Conservation (phyloP, 2,888 invertebrate genomes). For the Drosophila anomalata region DNA sequence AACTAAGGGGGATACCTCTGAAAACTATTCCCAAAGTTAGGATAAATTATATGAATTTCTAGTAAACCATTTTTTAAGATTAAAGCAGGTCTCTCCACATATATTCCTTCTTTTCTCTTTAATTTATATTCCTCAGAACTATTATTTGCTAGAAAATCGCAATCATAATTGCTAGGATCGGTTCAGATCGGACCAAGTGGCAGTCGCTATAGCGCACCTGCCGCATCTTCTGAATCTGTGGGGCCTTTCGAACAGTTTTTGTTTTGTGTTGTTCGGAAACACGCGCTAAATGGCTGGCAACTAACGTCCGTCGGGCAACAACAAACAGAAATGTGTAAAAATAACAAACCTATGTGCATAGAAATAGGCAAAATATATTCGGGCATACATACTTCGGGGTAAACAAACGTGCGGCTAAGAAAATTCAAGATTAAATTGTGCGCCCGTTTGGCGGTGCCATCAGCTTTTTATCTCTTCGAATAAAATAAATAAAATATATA, state of each 20-base stretch:
- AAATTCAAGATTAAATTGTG: slow-evolving; percentile 63
- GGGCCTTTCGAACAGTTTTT: slow-evolving; percentile 18
- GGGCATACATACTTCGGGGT: slow-evolving; percentile 38
- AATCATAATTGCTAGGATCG: slow-evolving; percentile 33
- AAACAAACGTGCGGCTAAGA: slow-evolving; percentile 51
- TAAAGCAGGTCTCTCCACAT: neutral
- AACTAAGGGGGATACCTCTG: neutral
- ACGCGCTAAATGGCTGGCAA: slow-evolving; percentile 42
- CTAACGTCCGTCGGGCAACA: slow-evolving; percentile 28
- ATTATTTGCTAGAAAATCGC: slow-evolving; percentile 23
- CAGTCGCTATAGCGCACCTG: slow-evolving; percentile 66
- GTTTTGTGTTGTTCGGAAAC: slow-evolving; percentile 31
- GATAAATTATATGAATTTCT: too few species aligned
- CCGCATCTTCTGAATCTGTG: slow-evolving; percentile 44
- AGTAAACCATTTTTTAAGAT: neutral
- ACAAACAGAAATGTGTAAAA: slow-evolving; percentile 62
- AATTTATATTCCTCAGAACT: slow-evolving; percentile 30
- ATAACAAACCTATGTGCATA: slow-evolving; percentile 61
- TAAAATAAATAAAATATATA: slow-evolving; percentile 37
- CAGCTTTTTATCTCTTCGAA: slow-evolving; percentile 60
- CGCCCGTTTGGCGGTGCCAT: slow-evolving; percentile 23
- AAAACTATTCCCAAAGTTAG: neutral
- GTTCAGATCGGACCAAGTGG: slow-evolving; percentile 49
- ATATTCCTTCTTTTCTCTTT: neutral
- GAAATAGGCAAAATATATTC: slow-evolving; percentile 27